These are phyloP conservation scores for Tineola bisselliella DNA, from an alignment of 2,888 invertebrate species.

Conservation along the genomic window DNA sequence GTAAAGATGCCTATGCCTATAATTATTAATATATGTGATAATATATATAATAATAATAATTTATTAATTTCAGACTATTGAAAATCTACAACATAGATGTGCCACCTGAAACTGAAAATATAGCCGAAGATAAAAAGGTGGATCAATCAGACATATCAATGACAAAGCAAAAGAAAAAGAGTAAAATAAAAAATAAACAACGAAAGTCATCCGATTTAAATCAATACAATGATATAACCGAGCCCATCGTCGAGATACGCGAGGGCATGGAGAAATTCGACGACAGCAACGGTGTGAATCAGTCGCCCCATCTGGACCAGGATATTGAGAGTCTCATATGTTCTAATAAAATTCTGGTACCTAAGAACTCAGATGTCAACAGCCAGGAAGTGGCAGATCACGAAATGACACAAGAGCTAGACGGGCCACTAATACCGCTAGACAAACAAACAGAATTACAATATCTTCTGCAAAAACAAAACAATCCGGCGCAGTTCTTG, in stretches of 20 bases:
- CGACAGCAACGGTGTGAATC: constrained; percentile 20
- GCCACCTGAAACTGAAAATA: constrained; percentile 65
- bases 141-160: constrained; percentile 31
- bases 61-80: constrained; percentile 69
- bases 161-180: constrained; percentile 48
- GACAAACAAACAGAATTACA: constrained; percentile 62
- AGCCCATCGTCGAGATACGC: constrained; percentile 40
- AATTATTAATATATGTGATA: too few species aligned
- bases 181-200: constrained; percentile 48
- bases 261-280: constrained; percentile 33
- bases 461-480: constrained; percentile 56
- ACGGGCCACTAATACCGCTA: constrained; percentile 36
- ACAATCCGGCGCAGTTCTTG: constrained; percentile 58
- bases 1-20: not conserved
- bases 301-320: constrained; percentile 21
- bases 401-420: constrained; percentile 32
- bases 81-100: constrained; percentile 77
- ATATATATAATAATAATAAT: not conserved
- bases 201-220: constrained; percentile 48
- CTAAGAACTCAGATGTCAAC: constrained; percentile 26
- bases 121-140: constrained; percentile 43
- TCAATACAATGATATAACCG: constrained; percentile 33
- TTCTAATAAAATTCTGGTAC: constrained; percentile 57
- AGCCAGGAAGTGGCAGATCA: constrained; percentile 27
- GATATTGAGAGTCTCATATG: constrained; percentile 63